phyloP scores from a whole-genome alignment of 2,888 invertebrate genomes.

The Andrena hattorfiana region DNA sequence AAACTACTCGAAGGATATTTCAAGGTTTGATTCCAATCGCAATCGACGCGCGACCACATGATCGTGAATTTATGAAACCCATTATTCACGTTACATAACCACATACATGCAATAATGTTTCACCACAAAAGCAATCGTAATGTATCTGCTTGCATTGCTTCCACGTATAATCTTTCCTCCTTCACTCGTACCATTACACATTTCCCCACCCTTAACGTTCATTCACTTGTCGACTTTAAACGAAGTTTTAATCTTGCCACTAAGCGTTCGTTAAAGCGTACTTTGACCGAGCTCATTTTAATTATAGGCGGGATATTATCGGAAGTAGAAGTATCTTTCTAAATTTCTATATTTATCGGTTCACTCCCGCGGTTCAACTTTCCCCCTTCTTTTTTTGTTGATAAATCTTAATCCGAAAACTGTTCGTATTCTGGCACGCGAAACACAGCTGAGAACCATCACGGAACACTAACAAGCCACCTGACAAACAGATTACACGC shows the following conservation, averaged over 20 bases:
- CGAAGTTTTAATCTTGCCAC: not conserved
- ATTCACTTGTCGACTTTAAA: not conserved
- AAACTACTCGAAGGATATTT: conserved; percentile 6
- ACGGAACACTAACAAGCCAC: no score
- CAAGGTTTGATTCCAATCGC: conserved; percentile 11
- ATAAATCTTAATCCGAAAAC: no score
- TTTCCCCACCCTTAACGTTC: not conserved
- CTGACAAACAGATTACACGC: no score
- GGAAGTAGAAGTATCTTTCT: no score
- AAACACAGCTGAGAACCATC: no score
- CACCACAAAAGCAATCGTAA: not conserved
- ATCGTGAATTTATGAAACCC: conserved; percentile 1
- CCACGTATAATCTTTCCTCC: not conserved
- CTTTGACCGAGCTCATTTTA: not conserved
- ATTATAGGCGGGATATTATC: no score
- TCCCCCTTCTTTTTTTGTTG: no score
- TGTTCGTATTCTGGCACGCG: no score
- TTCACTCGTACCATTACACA: not conserved
- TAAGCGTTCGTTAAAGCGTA: not conserved
- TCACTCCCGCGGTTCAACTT: no score
- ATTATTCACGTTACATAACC: not conserved
- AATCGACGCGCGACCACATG: conserved; percentile 9
- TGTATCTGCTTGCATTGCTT: conserved; percentile 38
- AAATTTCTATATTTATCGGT: no score
- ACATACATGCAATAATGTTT: not conserved